phyloP scores from a whole-genome alignment of 2,113 vertebrate genomes.

The Pachycephala philippinensis region DNA sequence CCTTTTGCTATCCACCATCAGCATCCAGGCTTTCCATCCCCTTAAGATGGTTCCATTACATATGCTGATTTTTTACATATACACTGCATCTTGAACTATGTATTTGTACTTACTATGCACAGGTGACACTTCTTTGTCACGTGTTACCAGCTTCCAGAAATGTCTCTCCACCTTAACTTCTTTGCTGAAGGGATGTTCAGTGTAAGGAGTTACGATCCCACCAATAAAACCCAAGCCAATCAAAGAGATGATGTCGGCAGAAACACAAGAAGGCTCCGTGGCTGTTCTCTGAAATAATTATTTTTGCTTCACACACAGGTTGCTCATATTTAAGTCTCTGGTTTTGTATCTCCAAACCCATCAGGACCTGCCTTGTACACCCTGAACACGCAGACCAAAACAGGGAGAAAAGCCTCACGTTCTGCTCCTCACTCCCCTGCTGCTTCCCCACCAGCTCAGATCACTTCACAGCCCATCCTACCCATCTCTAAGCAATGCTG shows the following conservation, averaged over 20 bases:
- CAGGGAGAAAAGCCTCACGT: accelerated
- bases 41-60: neutral
- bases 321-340: neutral
- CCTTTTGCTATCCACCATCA: neutral
- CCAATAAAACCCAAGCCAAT: neutral
- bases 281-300: neutral
- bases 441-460: neutral
- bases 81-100: neutral
- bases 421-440: neutral
- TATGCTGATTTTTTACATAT: accelerated
- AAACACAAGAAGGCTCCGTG: neutral
- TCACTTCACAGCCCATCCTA: neutral
- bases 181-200: neutral
- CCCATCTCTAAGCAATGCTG: neutral
- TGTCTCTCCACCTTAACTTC: neutral
- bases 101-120: neutral
- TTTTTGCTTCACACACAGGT: neutral
- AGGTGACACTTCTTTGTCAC: neutral
- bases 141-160: neutral
- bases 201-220: neutral
- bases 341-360: neutral
- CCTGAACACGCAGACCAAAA: neutral
- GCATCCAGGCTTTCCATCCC: neutral
- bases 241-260: neutral
- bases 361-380: neutral